Conservation (phyloP, 2,888 invertebrate genomes). For the Apamea crenata region DNA sequence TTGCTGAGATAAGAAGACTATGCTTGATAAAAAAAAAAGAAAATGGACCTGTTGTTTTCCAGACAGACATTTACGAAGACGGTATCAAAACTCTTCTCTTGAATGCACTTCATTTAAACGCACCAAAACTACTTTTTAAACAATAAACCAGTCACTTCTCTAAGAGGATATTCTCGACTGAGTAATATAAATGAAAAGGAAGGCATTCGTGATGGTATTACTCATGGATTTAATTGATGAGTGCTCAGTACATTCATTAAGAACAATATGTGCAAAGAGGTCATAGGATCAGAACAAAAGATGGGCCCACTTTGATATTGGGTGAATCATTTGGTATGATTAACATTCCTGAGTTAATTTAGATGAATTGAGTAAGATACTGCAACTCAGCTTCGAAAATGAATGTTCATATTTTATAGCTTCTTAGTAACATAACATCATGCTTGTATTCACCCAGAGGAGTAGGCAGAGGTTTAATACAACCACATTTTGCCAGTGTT, state of each 20-base stretch:
- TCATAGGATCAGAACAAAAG: constrained; percentile 38
- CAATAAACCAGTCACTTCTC: constrained; percentile 15
- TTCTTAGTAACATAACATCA: neutral
- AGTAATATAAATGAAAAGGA: constrained; percentile 40
- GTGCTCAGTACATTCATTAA: constrained; percentile 54
- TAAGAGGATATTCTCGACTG: constrained; percentile 46
- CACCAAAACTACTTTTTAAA: neutral
- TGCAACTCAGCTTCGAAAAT: neutral
- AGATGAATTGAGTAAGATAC: neutral
- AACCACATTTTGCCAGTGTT: neutral
- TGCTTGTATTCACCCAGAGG: neutral
- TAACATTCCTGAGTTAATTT: constrained; percentile 4
- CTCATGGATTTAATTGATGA: constrained; percentile 62
- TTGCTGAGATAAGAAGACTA: constrained; percentile 16
- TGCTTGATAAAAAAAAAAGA: constrained; percentile 10
- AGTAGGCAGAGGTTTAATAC: neutral
- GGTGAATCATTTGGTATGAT: constrained; percentile 51
- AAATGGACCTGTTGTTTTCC: constrained; percentile 59
- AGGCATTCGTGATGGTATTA: constrained; percentile 47
- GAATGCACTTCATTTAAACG: constrained; percentile 53
- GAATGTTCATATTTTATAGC: neutral
- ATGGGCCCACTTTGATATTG: constrained; percentile 41
- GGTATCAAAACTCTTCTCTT: constrained; percentile 46
- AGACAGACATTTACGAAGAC: constrained; percentile 55
- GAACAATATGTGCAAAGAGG: constrained; percentile 41